Evolutionary conservation across 2,797 vertebrate species (phyloP).

Genomic region (Fringilla coelebs): DNA sequence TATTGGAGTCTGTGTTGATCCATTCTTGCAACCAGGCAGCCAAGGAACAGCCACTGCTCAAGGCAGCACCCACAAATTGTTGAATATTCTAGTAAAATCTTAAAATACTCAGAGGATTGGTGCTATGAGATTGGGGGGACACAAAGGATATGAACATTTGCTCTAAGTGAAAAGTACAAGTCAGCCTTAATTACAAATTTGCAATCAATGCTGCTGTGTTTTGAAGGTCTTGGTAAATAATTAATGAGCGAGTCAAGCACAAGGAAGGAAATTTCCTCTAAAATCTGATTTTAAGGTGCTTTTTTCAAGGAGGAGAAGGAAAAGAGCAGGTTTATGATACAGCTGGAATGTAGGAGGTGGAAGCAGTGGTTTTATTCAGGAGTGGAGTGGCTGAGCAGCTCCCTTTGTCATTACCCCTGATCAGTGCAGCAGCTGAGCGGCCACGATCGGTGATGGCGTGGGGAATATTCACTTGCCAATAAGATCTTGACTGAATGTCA

Average conservation of each 20-base stretch:
- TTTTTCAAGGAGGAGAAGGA: not conserved
- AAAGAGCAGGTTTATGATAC: not conserved
- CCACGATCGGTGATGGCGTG: not conserved
- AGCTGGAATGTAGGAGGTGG: not conserved
- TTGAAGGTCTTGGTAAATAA: not conserved
- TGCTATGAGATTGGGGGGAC: not conserved
- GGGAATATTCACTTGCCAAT: not conserved
- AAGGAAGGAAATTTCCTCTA: not conserved
- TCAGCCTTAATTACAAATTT: not conserved
- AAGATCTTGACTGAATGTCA: not conserved
- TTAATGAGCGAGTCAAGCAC: not conserved
- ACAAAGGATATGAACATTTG: not conserved
- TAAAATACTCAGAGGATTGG: not conserved
- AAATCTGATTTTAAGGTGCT: not conserved
- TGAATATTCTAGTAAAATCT: not conserved
- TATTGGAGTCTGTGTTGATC: not conserved
- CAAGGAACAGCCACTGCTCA: accelerated
- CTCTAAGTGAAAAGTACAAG: not conserved
- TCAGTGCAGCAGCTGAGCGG: not conserved
- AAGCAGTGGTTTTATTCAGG: not conserved
- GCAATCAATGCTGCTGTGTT: not conserved
- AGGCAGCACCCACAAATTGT: not conserved
- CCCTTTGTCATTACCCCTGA: not conserved
- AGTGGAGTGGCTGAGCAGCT: not conserved
- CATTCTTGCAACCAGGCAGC: not conserved